Conservation (phyloP, 2,113 vertebrate species). For the Rutilus rutilus region DNA sequence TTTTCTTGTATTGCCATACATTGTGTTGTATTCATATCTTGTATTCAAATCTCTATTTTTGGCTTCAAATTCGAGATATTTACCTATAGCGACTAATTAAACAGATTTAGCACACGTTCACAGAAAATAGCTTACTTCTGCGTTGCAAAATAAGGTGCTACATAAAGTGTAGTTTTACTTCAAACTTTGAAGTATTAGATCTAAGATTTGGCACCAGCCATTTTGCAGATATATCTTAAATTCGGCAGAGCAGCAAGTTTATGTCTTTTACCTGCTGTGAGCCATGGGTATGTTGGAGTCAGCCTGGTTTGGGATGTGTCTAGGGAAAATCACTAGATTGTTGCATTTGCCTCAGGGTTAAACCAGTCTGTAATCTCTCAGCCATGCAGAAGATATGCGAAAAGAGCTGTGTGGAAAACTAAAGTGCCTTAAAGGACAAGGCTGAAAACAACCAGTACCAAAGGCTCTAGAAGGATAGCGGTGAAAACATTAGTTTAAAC, state of each 20-base stretch:
- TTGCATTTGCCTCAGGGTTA: not conserved
- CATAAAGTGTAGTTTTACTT: not conserved
- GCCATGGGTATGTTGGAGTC: not conserved
- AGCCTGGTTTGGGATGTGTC: not conserved
- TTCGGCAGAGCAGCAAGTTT: not conserved
- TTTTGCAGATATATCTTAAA: constrained; percentile 7
- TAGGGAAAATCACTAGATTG: not conserved
- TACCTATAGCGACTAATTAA: too few relatives aligned
- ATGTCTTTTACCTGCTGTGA: not conserved
- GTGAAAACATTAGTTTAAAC: not conserved
- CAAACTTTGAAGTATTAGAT: not conserved
- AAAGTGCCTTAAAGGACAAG: constrained; percentile 15
- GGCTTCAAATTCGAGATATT: too few relatives aligned
- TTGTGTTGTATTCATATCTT: too few relatives aligned
- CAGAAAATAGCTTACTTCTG: too few relatives aligned
- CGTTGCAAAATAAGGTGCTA: too few relatives aligned
- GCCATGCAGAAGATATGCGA: constrained; percentile 38
- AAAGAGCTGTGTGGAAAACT: constrained; percentile 2
- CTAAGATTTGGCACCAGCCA: not conserved
- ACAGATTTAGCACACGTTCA: too few relatives aligned
- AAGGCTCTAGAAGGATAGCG: not conserved
- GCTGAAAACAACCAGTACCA: not conserved
- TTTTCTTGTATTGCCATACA: too few relatives aligned
- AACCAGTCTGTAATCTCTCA: constrained; percentile 36
- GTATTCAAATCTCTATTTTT: too few relatives aligned